These are phyloP conservation scores for Acleris laterana DNA, from an alignment of 2,888 invertebrate species.

Conservation along the genomic window DNA sequence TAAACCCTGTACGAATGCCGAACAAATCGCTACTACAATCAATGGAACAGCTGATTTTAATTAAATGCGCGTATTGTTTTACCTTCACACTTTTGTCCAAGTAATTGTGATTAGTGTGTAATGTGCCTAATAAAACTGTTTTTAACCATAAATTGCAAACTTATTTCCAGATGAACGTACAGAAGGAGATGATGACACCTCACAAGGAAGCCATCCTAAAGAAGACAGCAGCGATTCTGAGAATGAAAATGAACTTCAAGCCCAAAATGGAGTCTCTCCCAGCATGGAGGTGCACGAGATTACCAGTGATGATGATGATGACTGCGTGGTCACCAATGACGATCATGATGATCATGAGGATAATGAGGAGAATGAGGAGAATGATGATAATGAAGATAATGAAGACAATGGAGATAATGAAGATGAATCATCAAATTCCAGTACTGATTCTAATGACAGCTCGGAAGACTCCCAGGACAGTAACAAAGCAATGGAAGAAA, in stretches of 20 bases:
- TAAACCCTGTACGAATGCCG: slow-evolving; percentile 6
- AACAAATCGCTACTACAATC: slow-evolving; percentile 7
- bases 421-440: slow-evolving; percentile 82
- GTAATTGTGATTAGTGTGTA: background rate
- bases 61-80: slow-evolving; percentile 7
- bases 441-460: slow-evolving; percentile 82
- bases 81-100: slow-evolving; percentile 12
- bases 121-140: background rate
- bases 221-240: slow-evolving; percentile 77
- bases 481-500: slow-evolving; percentile 78
- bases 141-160: background rate
- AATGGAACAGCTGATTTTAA: slow-evolving; percentile 34
- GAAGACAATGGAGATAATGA: slow-evolving; percentile 58
- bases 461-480: slow-evolving; percentile 82
- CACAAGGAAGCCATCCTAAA: slow-evolving; percentile 78
- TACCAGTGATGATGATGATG: slow-evolving; percentile 78
- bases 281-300: slow-evolving; percentile 82
- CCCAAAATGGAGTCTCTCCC: slow-evolving; percentile 71
- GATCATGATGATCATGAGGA: too few species aligned
- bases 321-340: slow-evolving; percentile 54
- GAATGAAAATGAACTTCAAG: slow-evolving; percentile 68
- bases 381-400: background rate
- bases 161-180: slow-evolving; percentile 73
- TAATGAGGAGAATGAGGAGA: too few species aligned
- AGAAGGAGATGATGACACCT: slow-evolving; percentile 80